Base-by-base conservation (phyloP, 2,888 invertebrate species). In the Dasypogon diadema region DNA sequence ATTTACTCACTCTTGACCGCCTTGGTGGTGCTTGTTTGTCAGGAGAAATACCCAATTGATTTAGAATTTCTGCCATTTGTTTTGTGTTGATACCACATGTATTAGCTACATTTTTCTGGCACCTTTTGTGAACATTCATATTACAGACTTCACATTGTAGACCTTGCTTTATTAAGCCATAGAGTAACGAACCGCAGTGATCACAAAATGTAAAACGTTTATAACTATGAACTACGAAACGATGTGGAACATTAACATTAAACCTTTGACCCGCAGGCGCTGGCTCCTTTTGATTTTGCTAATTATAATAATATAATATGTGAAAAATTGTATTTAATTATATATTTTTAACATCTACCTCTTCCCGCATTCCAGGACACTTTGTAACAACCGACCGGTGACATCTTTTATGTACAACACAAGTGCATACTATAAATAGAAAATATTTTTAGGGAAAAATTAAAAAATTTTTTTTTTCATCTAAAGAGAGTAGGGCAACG, bases 131-230 rank as follows among this genome's bases (percentile, higher is more conserved):
- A 78, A 99, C 97, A 88, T 99, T 99, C 91, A 99, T 92, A 80
- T 92, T 94, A 86, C 99, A 99, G 80, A 93, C 97, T 89, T 96
- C 95, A 86, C 98, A 98, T 87, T 98, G 98, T 81, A 98, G 89
- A 74, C 99, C 99, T 88, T 99, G 99, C 87, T 92, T 94, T 85
- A 97, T 93, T 82, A 99, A 91, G 24, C 99, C 99, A 87, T 98
- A 99, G 78, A 99, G 91, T 85, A 99, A 90, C 78, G 98, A 98
- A 81, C 99, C 99, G 87, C 99, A 99, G 87, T 99, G 99, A 89
- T 99, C 99, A 89, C 99, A 99, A 89, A 99, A 99, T 30, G 99
- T 99, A 87, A 98, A 98, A 81, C 97, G 90, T 89, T 97, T 98
- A 89, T 97, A 99, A 81, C 92, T 98, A 89, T 99, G 99, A 83